A percentile compares a stretch with the other conserved stretches of the same genome.
phyloP scores from a whole-genome alignment of 2,888 invertebrate genomes.

The Argyresthia albistria region DNA sequence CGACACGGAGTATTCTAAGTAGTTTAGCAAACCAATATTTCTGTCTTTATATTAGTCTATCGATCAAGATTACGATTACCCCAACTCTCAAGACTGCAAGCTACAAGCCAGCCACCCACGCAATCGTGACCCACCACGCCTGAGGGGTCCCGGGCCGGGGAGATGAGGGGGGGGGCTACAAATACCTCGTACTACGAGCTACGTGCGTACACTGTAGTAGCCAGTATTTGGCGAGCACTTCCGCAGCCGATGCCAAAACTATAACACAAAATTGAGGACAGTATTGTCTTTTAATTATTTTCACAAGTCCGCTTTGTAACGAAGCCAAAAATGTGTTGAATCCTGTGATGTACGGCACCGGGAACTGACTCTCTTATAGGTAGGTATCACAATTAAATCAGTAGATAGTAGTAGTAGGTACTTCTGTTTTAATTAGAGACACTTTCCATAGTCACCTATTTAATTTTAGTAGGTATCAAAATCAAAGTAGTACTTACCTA shows the following conservation, averaged over 20 bases:
- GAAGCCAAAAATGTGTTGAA: constrained; percentile 5
- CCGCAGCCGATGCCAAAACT: constrained; percentile 9
- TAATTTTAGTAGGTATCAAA: too few species aligned
- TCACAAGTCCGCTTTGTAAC: constrained; percentile 5
- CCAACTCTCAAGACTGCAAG: neutral
- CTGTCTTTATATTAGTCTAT: too few species aligned
- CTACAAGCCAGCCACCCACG: neutral
- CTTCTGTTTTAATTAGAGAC: too few species aligned
- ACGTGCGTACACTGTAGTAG: constrained; percentile 6
- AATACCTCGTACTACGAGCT: neutral
- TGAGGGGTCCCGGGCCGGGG: neutral
- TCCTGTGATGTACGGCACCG: too few species aligned
- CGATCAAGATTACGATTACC: too few species aligned
- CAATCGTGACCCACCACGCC: neutral
- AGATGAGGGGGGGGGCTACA: neutral
- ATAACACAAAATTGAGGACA: constrained; percentile 5
- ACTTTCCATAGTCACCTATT: too few species aligned
- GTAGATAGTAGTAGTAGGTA: too few species aligned
- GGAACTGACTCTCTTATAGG: too few species aligned
- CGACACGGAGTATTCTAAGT: too few species aligned
- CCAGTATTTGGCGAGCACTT: constrained; percentile 2
- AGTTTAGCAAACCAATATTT: too few species aligned
- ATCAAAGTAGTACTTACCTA: too few species aligned
- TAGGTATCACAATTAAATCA: neutral
- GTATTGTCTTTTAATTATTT: constrained; percentile 7